Evolutionary conservation across 2,113 vertebrate genomes (phyloP).

Genomic region (Callospermophilus lateralis): DNA sequence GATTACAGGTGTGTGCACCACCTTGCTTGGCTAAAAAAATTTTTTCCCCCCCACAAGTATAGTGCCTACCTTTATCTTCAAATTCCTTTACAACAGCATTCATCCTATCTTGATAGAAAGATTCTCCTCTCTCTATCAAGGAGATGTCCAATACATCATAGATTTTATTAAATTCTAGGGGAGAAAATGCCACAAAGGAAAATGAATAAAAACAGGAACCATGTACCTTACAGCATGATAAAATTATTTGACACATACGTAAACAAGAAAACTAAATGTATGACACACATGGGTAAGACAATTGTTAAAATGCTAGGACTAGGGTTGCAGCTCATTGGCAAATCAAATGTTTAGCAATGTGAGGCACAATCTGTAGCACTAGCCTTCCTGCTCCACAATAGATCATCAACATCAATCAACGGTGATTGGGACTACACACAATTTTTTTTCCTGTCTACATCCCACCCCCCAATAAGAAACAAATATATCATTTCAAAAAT

Average conservation of each 20-base stretch:
- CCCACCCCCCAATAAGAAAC: not conserved
- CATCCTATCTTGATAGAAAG: constrained; percentile 96
- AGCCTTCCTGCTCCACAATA: not conserved
- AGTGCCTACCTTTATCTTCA: constrained; percentile 90
- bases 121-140: constrained; percentile 95
- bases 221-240: not conserved
- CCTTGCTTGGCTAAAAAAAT: too few species aligned
- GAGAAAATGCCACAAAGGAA: constrained; percentile 49
- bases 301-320: not conserved
- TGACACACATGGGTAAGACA: too few species aligned
- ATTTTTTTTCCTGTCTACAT: not conserved
- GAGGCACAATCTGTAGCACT: not conserved
- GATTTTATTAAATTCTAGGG: constrained; percentile 96
- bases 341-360: not conserved
- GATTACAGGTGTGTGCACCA: too few species aligned
- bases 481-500: not conserved
- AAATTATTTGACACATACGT: not conserved
- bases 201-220: constrained; percentile 8
- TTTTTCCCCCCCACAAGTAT: too few species aligned
- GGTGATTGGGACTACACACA: not conserved
- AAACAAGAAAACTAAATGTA: not conserved
- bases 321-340: not conserved
- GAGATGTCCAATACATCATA: constrained; percentile 93
- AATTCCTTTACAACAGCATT: constrained; percentile 93
- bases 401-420: not conserved